phyloP scores from a whole-genome alignment of 2,888 invertebrate species.

The Epistrophe grossulariae region DNA sequence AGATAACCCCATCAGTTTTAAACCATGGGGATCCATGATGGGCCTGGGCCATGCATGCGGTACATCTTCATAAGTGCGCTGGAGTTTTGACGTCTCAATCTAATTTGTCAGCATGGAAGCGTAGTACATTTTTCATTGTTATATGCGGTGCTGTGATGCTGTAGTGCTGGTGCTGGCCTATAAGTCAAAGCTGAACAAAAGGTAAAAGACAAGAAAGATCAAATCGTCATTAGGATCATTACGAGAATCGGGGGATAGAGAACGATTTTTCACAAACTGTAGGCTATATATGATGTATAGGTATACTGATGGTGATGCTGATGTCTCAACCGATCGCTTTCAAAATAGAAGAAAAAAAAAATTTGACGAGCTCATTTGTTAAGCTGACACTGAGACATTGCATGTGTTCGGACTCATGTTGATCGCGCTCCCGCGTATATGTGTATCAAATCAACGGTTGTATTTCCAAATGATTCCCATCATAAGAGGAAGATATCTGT shows the following conservation, averaged over 20 bases:
- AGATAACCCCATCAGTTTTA: constrained; percentile 72
- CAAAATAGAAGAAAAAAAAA: constrained; percentile 42
- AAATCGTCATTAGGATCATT: constrained; percentile 74
- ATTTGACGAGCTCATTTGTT: constrained; percentile 70
- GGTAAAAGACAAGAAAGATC: constrained; percentile 49
- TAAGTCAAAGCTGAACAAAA: constrained; percentile 36
- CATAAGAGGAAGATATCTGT: constrained; percentile 19
- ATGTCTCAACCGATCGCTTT: constrained; percentile 59
- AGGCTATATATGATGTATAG: not conserved
- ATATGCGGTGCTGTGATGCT: constrained; percentile 25
- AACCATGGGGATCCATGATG: not conserved
- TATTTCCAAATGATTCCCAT: constrained; percentile 11
- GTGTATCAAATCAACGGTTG: constrained; percentile 1
- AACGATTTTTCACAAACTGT: constrained; percentile 66
- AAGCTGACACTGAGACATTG: constrained; percentile 72
- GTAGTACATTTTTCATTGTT: constrained; percentile 54
- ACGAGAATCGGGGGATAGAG: constrained; percentile 66
- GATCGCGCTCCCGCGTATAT: constrained; percentile 59
- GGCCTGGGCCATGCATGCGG: not conserved
- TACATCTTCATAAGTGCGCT: constrained; percentile 20
- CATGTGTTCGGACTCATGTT: constrained; percentile 52
- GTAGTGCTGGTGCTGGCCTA: constrained; percentile 4
- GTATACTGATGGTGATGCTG: not conserved
- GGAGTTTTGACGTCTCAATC: constrained; percentile 70
- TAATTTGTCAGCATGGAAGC: constrained; percentile 66